phyloP scores from a whole-genome alignment of 2,797 vertebrate genomes.

The Pygocentrus nattereri region DNA sequence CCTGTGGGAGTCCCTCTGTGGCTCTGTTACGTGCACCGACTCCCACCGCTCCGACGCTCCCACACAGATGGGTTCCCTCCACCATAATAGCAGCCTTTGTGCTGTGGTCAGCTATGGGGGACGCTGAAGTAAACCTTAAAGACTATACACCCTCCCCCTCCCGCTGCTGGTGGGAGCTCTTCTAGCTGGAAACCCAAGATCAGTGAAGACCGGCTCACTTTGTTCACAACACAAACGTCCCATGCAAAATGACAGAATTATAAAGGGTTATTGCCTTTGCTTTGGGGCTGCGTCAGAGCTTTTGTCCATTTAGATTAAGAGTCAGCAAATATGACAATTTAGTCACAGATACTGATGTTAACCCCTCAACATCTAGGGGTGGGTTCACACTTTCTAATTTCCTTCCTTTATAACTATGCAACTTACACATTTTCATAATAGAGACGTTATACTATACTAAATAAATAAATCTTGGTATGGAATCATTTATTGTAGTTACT shows the following conservation, averaged over 20 bases:
- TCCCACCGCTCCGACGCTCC: slow-evolving; percentile 64
- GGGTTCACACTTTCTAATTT: not conserved
- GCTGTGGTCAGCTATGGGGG: slow-evolving; percentile 60
- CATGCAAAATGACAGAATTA: not conserved
- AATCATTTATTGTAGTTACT: not conserved
- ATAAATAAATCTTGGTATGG: not conserved
- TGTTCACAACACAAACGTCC: slow-evolving; percentile 47
- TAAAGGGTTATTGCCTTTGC: not conserved
- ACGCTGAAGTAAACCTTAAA: slow-evolving; percentile 61
- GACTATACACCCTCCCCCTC: slow-evolving; percentile 39
- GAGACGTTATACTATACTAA: not conserved
- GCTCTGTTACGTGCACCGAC: slow-evolving; percentile 60
- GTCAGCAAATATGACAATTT: not conserved
- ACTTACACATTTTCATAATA: not conserved
- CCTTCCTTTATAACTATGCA: too few relatives aligned
- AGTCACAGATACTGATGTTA: not conserved
- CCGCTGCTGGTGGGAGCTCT: slow-evolving; percentile 51
- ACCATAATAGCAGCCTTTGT: slow-evolving; percentile 78
- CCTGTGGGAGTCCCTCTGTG: slow-evolving; percentile 65
- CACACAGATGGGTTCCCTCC: slow-evolving; percentile 67
- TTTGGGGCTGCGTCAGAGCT: too few relatives aligned
- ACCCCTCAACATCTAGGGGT: too few relatives aligned
- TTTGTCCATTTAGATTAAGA: too few relatives aligned
- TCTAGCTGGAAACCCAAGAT: slow-evolving; percentile 62
- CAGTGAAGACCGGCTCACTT: slow-evolving; percentile 52